Conservation (phyloP, 2,113 vertebrate genomes). For the Phyllopteryx taeniolatus region DNA sequence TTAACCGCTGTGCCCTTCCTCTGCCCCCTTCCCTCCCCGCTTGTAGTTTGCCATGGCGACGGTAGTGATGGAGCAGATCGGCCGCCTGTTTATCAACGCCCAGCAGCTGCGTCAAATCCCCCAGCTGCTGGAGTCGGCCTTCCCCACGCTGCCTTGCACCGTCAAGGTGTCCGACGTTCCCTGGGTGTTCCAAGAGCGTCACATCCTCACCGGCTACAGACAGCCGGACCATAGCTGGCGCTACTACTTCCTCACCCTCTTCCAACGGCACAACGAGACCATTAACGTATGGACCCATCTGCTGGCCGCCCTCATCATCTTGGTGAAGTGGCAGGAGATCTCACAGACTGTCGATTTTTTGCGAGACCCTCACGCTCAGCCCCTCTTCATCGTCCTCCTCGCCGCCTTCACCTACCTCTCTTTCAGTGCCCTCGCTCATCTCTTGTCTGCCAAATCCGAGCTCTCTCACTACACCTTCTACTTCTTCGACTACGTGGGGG, state of each 20-base stretch:
- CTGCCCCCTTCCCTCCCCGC: conserved; percentile 7
- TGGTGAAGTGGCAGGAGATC: conserved; percentile 82
- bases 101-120: conserved; percentile 78
- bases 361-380: conserved; percentile 83
- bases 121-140: conserved; percentile 75
- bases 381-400: conserved; percentile 84
- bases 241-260: conserved; percentile 89
- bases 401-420: conserved; percentile 86
- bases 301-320: conserved; percentile 78
- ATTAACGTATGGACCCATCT: conserved; percentile 93
- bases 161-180: conserved; percentile 84
- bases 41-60: conserved; percentile 79
- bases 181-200: conserved; percentile 85
- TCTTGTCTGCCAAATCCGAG: conserved; percentile 92
- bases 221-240: conserved; percentile 83
- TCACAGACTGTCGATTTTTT: conserved; percentile 81
- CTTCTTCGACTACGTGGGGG: conserved; percentile 94
- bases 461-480: conserved; percentile 94
- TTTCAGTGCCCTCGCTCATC: conserved; percentile 87
- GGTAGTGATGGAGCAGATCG: conserved; percentile 81
- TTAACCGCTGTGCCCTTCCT: not conserved
- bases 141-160: conserved; percentile 77
- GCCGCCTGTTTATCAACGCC: conserved; percentile 77
- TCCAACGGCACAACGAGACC: conserved; percentile 91
- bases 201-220: conserved; percentile 86